Conservation (phyloP, 1,140 invertebrate genomes). For the Chionoecetes opilio region DNA sequence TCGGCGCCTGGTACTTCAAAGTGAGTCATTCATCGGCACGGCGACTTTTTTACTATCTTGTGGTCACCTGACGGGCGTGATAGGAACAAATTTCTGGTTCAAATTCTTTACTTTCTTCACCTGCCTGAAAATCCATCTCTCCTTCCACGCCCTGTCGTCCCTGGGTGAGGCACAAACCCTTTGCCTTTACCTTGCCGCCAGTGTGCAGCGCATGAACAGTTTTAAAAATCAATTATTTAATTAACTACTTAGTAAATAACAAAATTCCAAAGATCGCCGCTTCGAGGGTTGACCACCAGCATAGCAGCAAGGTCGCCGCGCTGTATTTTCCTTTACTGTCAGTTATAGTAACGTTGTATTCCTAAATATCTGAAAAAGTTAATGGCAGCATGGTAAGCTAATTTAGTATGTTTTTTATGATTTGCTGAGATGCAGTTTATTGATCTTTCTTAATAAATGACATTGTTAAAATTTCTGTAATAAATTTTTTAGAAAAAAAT, state of each 20-base stretch:
- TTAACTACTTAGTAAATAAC: neutral
- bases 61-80: neutral
- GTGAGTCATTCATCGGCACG: conserved; percentile 48
- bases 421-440: no score
- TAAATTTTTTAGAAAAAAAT: no score
- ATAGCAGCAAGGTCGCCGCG: neutral
- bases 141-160: neutral
- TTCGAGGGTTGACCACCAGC: neutral
- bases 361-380: neutral
- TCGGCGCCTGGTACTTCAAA: conserved; percentile 22
- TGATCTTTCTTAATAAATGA: neutral
- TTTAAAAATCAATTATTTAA: neutral
- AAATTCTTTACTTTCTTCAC: neutral
- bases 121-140: no score
- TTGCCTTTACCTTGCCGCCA: no score
- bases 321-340: neutral
- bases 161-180: no score
- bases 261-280: neutral
- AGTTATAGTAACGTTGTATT: neutral
- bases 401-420: neutral
- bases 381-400: neutral
- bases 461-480: no score
- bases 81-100: neutral
- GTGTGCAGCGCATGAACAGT: neutral
- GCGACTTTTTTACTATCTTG: conserved; percentile 40